Evolutionary conservation across 2,888 invertebrate species (phyloP), one percentile per base, ranked within the genome.

Genomic region (Malacosoma neustria): DNA sequence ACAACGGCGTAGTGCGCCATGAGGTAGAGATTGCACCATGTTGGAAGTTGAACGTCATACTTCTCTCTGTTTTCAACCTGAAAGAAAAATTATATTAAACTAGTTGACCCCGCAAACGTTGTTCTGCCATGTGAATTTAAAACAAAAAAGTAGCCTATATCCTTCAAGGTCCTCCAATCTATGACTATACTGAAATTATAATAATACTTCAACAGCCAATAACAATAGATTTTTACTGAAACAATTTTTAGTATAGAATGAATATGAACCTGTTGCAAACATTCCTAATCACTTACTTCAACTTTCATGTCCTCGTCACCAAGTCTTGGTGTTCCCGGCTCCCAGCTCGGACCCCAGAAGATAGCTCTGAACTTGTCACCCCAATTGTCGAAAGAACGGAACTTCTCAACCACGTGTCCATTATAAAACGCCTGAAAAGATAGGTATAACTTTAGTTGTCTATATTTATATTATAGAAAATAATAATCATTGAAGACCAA

Each of bases 331-430:
- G 88, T 89, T 0, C 95, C 96, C 0, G 95, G 95, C 47, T 89
- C 84, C 96, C 96, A 97, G 51, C 96, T 96, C 0, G 96, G 96
- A 0, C 96, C 96, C 79, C 92, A 94, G 63, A 94, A 88, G 1
- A 94, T 60, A 0, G 92, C 92, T 4, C 87, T 88, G 11, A 95
- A 50, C 63, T 92, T 93, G 58, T 95, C 82, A 1, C 66, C 72
- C 75, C 89, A 87, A 0, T 76, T 86, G 9, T 84, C 62, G 73
- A 91, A 89, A 1, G 72, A 65, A 33, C 85, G 75, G 60, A 91
- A 88, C 57, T 89, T 92, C 35, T 89, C 76, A 1, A 91, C 65
- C 29, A 95, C 90, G 58, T 92, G 89, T 36, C 80, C 77, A 0
- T 90, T 90, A 68, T 95, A 95, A 71, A 94, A 94, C 0, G 89